Percentiles rank a stretch among this genome's conserved stretches.
Evolutionary conservation across 2,797 vertebrate species (phyloP).

Genomic region (Ctenochaetus hawaiiensis): DNA sequence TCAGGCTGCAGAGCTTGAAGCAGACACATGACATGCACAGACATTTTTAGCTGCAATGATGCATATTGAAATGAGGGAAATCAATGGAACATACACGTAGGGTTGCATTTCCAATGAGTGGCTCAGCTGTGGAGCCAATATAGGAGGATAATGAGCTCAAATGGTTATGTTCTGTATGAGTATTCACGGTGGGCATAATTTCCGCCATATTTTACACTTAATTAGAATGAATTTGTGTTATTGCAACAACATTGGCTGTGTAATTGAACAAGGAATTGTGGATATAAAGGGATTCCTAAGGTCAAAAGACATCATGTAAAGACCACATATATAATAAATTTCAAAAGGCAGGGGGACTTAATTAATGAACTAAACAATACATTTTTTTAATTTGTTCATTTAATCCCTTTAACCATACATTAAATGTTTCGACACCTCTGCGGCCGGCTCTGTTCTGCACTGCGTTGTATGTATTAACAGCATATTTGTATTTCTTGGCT

Average conservation of each 20-base stretch:
- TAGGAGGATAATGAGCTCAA: slow-evolving; percentile 44
- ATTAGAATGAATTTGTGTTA: slow-evolving; percentile 56
- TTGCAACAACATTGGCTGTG: slow-evolving; percentile 16
- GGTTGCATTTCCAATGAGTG: slow-evolving; percentile 13
- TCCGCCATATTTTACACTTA: slow-evolving; percentile 40
- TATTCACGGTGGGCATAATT: slow-evolving; percentile 34
- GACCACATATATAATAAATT: slow-evolving; percentile 16
- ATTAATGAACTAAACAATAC: slow-evolving; percentile 36
- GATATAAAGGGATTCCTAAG: slow-evolving; percentile 32
- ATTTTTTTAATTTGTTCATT: slow-evolving; percentile 31
- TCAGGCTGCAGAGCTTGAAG: slow-evolving; percentile 3
- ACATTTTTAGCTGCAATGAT: slow-evolving; percentile 18
- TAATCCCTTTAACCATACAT: slow-evolving; percentile 16
- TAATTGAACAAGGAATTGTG: slow-evolving; percentile 49
- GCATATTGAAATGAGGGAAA: slow-evolving; percentile 35
- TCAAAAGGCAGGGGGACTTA: background rate
- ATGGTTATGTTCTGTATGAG: slow-evolving; percentile 17
- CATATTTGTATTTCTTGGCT: slow-evolving; percentile 30
- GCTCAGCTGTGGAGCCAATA: slow-evolving; percentile 17
- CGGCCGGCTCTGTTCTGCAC: background rate
- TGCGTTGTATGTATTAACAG: background rate
- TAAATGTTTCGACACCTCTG: background rate
- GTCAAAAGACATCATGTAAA: slow-evolving; percentile 24
- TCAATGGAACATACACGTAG: slow-evolving; percentile 24
- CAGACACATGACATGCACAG: background rate